phyloP scores from a whole-genome alignment of 2,888 invertebrate species.

The Iselma pallidipennis region DNA sequence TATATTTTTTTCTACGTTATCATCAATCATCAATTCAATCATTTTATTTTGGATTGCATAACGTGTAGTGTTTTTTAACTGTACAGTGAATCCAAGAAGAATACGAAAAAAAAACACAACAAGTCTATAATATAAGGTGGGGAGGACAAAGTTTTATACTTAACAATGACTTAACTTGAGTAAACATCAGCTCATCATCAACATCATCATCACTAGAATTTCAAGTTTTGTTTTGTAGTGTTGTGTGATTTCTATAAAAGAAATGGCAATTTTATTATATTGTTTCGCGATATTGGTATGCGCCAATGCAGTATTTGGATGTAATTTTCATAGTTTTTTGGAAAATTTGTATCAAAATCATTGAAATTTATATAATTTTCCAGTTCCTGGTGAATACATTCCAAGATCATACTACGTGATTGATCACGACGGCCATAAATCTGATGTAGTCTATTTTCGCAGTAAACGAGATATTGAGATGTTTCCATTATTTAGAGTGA shows the following conservation, averaged over 20 bases:
- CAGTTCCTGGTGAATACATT: constrained; percentile 63
- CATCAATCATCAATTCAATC: background rate
- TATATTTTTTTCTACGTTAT: background rate
- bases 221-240: background rate
- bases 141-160: constrained; percentile 10
- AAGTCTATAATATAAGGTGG: constrained; percentile 12
- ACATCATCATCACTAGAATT: background rate
- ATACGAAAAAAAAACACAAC: background rate
- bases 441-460: constrained; percentile 47
- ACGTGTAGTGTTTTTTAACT: constrained; percentile 15
- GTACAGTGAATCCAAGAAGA: constrained; percentile 10
- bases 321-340: background rate
- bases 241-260: background rate
- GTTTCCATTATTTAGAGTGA: constrained; percentile 30
- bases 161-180: background rate
- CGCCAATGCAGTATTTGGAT: background rate
- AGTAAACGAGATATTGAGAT: constrained; percentile 38
- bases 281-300: background rate
- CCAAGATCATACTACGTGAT: constrained; percentile 65
- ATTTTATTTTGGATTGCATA: constrained; percentile 12
- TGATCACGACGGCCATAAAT: constrained; percentile 61
- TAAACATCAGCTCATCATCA: constrained; percentile 1
- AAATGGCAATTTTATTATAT: background rate
- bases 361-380: background rate
- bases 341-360: background rate